Percentiles rank a stretch among this genome's conserved stretches.
Evolutionary conservation across 2,888 invertebrate species (phyloP).

Genomic region (Tipula lateralis): DNA sequence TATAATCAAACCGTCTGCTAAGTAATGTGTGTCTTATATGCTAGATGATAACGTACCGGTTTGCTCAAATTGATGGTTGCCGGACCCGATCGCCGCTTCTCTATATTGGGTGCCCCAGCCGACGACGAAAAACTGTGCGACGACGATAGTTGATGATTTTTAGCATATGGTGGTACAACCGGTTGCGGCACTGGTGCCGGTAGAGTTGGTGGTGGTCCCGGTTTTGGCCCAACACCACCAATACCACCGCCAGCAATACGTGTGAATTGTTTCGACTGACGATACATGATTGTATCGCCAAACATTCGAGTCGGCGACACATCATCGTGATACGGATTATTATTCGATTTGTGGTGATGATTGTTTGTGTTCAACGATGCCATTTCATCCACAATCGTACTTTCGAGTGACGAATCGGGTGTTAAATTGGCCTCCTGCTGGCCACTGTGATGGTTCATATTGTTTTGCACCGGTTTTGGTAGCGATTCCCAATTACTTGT

Average conservation of each 20-base stretch:
- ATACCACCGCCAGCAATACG: conserved; percentile 52
- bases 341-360: conserved; percentile 39
- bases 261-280: conserved; percentile 53
- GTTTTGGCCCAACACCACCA: conserved; percentile 51
- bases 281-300: conserved; percentile 60
- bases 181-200: conserved; percentile 67
- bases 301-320: conserved; percentile 65
- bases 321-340: conserved; percentile 43
- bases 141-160: conserved; percentile 51
- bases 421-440: conserved; percentile 34
- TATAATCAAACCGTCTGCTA: no score
- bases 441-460: conserved; percentile 34
- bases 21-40: neutral
- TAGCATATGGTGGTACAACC: conserved; percentile 45
- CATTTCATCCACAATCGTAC: conserved; percentile 33
- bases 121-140: conserved; percentile 56
- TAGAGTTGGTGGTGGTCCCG: conserved; percentile 66
- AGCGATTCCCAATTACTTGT: conserved; percentile 20
- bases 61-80: conserved; percentile 33
- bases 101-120: conserved; percentile 42
- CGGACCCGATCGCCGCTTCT: conserved; percentile 39
- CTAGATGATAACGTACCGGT: conserved; percentile 40
- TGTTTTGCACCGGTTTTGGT: neutral
- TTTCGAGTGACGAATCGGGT: conserved; percentile 37
- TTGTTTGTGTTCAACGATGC: conserved; percentile 34